Evolutionary conservation across 2,888 invertebrate species (phyloP), one percentile per base, ranked within the genome.

Genomic region (Tipula confusa): DNA sequence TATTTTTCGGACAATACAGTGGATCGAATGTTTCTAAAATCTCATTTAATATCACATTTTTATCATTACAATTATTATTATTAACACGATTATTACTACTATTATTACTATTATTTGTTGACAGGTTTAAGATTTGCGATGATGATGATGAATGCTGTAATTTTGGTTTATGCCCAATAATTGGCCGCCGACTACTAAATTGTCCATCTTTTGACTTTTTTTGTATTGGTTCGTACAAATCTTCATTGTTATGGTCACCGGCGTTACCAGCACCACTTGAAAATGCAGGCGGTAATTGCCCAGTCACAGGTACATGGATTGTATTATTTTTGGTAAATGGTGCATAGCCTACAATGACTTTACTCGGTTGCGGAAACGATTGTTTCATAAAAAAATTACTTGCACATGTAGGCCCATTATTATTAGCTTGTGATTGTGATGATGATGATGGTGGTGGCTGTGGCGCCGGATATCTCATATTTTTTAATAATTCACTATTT

Each of bases 301-400:
- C 85, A 84, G 84, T 83, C 13, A 84, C 83, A 38, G 85, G 85
- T 24, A 85, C 84, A 38, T 84, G 84, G 31, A 84, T 84, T n/a
- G 80, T 83, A 13, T 83, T 84, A 24, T 82, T 84, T 83, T 84
- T 82, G 0, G 84, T 84, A 83, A 85, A 85, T 24, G 85, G 84
- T 38, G 84, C 83, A 64, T 84, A 84, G 48, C 82, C 83, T 0
- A 84, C 83, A 43, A 79, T 81, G 4, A 83, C 29, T 36, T 83
- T 83, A 33, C 81, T 82, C 36, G 82, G 79, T 64, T 83, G 83
- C 48, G 83, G 82, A 29, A 82, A 24, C n/a, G 79, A 29, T 83
- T 84, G 83, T 83, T 82, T 83, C 5, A 83, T 64, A 38, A 84
- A 84, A 15, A 83, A 83, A 13, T 84, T 83, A 79, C 82, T 81